Percentiles rank a stretch among this genome's conserved stretches.
phyloP scores from a whole-genome alignment of 2,113 vertebrate species.

The Poecilia latipinna region DNA sequence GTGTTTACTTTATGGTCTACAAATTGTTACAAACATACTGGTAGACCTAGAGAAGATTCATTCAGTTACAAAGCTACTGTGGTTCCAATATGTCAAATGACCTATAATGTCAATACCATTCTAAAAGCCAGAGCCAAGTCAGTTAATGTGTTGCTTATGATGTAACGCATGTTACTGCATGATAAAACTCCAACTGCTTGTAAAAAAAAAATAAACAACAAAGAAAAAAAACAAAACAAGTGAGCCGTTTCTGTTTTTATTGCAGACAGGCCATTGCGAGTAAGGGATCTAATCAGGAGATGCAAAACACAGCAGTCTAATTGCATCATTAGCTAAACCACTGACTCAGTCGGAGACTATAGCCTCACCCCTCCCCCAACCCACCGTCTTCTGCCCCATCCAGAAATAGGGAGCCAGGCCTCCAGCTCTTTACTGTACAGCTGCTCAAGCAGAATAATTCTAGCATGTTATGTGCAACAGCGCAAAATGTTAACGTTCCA shows the following conservation, averaged over 20 bases:
- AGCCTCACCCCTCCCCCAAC: slow-evolving; percentile 43
- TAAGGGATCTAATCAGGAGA: slow-evolving; percentile 70
- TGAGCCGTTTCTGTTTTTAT: slow-evolving; percentile 24
- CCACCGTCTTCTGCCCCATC: slow-evolving; percentile 58
- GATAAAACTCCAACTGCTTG: slow-evolving; percentile 20
- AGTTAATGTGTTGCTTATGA: slow-evolving; percentile 12
- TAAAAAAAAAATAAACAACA: not conserved
- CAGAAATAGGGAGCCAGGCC: slow-evolving; percentile 77
- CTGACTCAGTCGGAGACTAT: slow-evolving; percentile 76
- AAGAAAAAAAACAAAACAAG: slow-evolving; percentile 16
- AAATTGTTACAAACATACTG: not conserved
- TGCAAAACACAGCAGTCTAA: slow-evolving; percentile 73
- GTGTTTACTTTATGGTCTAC: not conserved
- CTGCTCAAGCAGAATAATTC: slow-evolving; percentile 79
- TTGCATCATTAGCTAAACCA: slow-evolving; percentile 81
- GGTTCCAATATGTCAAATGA: not conserved
- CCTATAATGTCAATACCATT: not conserved
- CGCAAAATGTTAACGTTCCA: slow-evolving; percentile 74
- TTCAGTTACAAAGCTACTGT: not conserved
- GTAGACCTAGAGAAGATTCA: not conserved
- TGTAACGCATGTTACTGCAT: slow-evolving; percentile 7
- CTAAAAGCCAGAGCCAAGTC: slow-evolving; percentile 4
- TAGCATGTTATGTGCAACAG: slow-evolving; percentile 77
- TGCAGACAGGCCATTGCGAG: slow-evolving; percentile 39
- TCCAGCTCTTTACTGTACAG: slow-evolving; percentile 72